phyloP scores from a whole-genome alignment of 2,797 vertebrate species.

The Helarctos malayanus region DNA sequence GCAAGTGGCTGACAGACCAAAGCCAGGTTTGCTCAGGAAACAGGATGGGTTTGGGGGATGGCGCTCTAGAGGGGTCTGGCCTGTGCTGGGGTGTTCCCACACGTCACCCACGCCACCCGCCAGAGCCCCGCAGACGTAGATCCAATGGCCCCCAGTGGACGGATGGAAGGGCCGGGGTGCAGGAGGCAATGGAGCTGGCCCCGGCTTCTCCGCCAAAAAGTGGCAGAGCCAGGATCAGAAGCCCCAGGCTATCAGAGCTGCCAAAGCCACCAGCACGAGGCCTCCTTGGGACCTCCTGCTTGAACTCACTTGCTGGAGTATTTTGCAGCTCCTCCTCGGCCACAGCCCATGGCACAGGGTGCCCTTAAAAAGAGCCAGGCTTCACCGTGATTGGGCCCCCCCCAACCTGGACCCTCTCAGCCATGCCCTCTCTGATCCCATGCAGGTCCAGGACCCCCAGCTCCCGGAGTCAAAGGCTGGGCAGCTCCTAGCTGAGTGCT shows the following conservation, averaged over 20 bases:
- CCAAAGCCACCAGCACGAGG: rapidly evolving
- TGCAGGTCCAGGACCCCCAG: not conserved
- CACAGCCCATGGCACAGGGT: rapidly evolving
- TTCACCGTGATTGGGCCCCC: not conserved
- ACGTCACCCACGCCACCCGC: rapidly evolving
- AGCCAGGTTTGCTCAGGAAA: not conserved
- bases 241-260: not conserved
- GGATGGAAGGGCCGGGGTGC: not conserved
- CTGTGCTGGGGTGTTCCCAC: not conserved
- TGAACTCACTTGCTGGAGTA: rapidly evolving
- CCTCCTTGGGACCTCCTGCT: not conserved
- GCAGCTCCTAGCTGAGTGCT: not conserved
- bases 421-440: not conserved
- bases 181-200: not conserved
- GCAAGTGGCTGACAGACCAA: not conserved
- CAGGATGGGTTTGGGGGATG: not conserved
- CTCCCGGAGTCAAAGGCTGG: not conserved
- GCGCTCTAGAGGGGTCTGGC: no score
- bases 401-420: not conserved
- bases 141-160: rapidly evolving
- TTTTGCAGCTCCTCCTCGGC: not conserved
- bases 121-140: rapidly evolving
- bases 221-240: not conserved
- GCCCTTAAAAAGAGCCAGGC: not conserved
- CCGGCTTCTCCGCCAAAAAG: not conserved